Conservation (phyloP, 2,113 vertebrate species). For the Lycaon pictus region DNA sequence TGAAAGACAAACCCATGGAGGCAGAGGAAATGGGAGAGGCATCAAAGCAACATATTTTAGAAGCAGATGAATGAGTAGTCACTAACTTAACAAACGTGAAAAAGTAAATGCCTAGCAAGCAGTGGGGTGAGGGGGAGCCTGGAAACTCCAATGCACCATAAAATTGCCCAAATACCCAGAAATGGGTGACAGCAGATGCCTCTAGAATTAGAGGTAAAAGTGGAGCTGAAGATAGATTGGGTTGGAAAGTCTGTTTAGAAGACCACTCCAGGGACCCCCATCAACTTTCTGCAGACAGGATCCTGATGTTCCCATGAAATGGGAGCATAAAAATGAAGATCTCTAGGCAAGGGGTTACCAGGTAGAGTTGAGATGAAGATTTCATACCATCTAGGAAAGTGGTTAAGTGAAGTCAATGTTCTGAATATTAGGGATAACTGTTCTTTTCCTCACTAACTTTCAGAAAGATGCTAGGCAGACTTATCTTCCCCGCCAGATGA, state of each 20-base stretch:
- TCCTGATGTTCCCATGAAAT: background rate
- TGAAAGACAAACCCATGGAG: background rate
- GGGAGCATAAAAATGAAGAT: background rate
- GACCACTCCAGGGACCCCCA: background rate
- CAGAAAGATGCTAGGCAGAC: background rate
- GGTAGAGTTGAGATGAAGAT: background rate
- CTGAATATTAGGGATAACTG: background rate
- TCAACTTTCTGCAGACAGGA: background rate
- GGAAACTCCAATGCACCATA: background rate
- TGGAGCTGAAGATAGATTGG: background rate
- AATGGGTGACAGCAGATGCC: background rate
- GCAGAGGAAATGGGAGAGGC: background rate
- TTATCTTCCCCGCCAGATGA: background rate
- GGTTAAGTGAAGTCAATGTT: background rate
- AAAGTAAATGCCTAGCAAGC: background rate
- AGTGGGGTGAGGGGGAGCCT: background rate
- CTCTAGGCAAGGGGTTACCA: background rate
- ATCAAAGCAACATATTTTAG: background rate
- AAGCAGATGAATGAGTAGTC: background rate
- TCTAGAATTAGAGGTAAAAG: conserved; percentile 18
- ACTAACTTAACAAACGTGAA: background rate
- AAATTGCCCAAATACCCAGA: background rate
- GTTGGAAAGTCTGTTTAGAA: conserved; percentile 47
- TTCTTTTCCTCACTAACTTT: background rate
- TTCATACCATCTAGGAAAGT: background rate